phyloP scores from a whole-genome alignment of 2,888 invertebrate genomes.

The Ochlodes sylvanus region DNA sequence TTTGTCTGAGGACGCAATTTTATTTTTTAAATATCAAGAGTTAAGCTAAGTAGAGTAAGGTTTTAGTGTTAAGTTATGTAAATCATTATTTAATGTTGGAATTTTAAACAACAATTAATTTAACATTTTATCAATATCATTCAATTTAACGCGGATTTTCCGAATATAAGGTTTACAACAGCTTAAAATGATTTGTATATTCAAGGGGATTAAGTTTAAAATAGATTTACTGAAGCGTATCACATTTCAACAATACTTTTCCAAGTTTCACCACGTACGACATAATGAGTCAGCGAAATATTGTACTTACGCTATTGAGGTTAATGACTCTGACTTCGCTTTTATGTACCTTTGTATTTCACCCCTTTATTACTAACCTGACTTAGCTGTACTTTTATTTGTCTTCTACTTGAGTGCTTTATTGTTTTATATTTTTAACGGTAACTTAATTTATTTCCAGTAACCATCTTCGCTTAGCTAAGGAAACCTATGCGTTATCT shows the following conservation, averaged over 20 bases:
- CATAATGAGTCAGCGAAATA: conserved; percentile 24
- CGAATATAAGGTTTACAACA: not conserved
- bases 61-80: too few species aligned
- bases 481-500: too few species aligned
- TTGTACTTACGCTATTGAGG: conserved; percentile 19
- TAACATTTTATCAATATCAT: too few species aligned
- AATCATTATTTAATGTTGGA: too few species aligned
- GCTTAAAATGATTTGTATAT: conserved; percentile 3
- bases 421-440: not conserved
- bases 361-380: conserved; percentile 1
- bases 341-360: conserved; percentile 12
- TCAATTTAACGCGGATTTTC: too few species aligned
- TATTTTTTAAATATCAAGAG: too few species aligned
- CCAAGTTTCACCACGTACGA: conserved; percentile 20
- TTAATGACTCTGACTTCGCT: conserved; percentile 12
- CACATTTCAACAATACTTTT: conserved; percentile 13
- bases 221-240: conserved; percentile 4
- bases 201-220: not conserved
- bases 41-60: too few species aligned
- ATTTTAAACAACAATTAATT: too few species aligned
- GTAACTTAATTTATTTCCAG: too few species aligned
- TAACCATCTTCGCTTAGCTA: too few species aligned
- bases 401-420: not conserved
- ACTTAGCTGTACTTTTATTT: conserved; percentile 6
- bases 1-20: too few species aligned